Evolutionary conservation across 2,113 vertebrate species (phyloP).

Genomic region (Parus major): DNA sequence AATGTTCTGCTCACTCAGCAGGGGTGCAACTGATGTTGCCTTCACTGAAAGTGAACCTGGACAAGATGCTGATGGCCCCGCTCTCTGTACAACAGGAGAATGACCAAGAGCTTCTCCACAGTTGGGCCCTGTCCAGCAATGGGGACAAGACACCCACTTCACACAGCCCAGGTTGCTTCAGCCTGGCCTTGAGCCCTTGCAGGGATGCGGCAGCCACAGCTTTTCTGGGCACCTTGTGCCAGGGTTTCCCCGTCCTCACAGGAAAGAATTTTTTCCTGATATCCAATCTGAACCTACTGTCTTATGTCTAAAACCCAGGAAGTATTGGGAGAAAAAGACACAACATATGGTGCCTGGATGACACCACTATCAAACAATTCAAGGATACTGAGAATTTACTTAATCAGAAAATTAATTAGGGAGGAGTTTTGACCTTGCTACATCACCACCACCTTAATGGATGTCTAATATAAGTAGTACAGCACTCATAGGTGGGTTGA

Average conservation of each 20-base stretch:
- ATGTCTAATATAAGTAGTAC: not conserved
- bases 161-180: not conserved
- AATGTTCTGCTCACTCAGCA: not conserved
- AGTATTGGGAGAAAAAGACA: not conserved
- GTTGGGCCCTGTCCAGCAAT: not conserved
- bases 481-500: not conserved
- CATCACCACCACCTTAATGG: not conserved
- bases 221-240: not conserved
- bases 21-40: not conserved
- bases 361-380: not conserved
- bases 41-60: not conserved
- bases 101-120: not conserved
- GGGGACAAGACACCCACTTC: not conserved
- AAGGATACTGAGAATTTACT: not conserved
- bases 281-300: not conserved
- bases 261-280: not conserved
- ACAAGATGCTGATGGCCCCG: not conserved
- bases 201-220: not conserved
- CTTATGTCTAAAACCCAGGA: not conserved
- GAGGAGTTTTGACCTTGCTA: not conserved
- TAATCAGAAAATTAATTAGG: not conserved
- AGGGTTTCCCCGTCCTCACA: not conserved
- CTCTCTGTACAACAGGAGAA: not conserved
- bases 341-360: not conserved
- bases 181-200: not conserved